Conservation (phyloP, 2,113 vertebrate species). For the Cromileptes altivelis region DNA sequence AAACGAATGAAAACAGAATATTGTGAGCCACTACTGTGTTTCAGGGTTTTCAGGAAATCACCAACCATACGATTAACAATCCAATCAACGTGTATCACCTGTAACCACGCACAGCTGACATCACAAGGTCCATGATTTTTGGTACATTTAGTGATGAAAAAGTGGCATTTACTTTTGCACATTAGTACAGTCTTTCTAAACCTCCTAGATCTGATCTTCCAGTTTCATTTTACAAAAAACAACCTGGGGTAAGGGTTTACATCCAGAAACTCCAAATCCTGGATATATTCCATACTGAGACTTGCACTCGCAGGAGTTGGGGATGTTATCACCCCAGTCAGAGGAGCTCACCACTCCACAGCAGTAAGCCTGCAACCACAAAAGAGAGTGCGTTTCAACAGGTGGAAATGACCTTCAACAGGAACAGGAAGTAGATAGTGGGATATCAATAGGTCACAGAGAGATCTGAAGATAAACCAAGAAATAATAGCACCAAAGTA, state of each 20-base stretch:
- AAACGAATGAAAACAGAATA: background rate
- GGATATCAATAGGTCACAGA: background rate
- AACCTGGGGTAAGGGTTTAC: constrained; percentile 50
- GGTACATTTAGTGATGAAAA: background rate
- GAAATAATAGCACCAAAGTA: background rate
- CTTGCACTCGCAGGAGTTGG: background rate
- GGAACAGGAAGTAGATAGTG: background rate
- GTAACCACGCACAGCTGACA: background rate
- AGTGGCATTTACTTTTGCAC: background rate
- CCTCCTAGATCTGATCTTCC: background rate
- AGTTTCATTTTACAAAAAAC: background rate
- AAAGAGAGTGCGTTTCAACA: background rate
- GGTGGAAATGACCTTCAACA: background rate
- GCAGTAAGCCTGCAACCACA: constrained; percentile 20
- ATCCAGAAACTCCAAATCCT: fast-evolving
- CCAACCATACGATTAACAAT: background rate
- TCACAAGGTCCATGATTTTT: background rate
- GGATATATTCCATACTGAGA: fast-evolving
- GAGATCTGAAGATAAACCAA: background rate
- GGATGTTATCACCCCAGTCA: constrained; percentile 53
- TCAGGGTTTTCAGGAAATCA: background rate
- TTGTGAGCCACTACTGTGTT: background rate
- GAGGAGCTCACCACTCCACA: constrained; percentile 47
- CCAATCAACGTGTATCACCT: too few relatives aligned
- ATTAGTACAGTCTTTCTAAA: background rate